Percentiles rank a stretch among this genome's conserved stretches.
Evolutionary conservation across 2,113 vertebrate genomes (phyloP).

Genomic region (Myanophis thanlyinensis): DNA sequence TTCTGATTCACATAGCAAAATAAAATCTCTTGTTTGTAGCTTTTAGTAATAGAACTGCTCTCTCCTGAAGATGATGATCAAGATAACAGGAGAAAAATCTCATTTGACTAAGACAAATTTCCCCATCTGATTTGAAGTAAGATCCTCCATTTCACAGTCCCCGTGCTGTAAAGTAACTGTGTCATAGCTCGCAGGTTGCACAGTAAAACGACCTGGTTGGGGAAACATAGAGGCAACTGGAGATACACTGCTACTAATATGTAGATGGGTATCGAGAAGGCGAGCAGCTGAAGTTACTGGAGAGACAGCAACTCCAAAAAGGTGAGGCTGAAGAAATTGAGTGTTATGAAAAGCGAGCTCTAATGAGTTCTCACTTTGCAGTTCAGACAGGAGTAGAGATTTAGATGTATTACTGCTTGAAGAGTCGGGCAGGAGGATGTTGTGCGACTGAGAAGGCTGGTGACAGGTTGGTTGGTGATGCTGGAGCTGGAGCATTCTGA

Average conservation of each 20-base stretch:
- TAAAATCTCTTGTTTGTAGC: conserved; percentile 23
- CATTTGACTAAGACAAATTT: conserved; percentile 90
- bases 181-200: conserved; percentile 44
- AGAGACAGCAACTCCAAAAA: conserved; percentile 74
- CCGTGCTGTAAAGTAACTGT: conserved; percentile 64
- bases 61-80: neutral
- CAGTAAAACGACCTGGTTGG: conserved; percentile 62
- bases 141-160: conserved; percentile 78
- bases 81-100: conserved; percentile 24
- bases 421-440: conserved; percentile 55
- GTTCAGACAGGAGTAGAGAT: conserved; percentile 63
- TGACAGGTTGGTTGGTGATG: conserved; percentile 76
- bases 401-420: conserved; percentile 60
- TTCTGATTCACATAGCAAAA: conserved; percentile 60
- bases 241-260: conserved; percentile 73
- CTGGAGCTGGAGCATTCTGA: conserved; percentile 91
- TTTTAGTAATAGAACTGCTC: accelerated
- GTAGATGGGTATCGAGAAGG: conserved; percentile 84
- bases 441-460: conserved; percentile 48
- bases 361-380: conserved; percentile 68
- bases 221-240: conserved; percentile 21
- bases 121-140: conserved; percentile 70
- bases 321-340: conserved; percentile 60
- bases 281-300: conserved; percentile 83
- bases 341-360: conserved; percentile 69